Evolutionary conservation across 2,888 invertebrate genomes (phyloP).

Genomic region (Apamea epomidion): DNA sequence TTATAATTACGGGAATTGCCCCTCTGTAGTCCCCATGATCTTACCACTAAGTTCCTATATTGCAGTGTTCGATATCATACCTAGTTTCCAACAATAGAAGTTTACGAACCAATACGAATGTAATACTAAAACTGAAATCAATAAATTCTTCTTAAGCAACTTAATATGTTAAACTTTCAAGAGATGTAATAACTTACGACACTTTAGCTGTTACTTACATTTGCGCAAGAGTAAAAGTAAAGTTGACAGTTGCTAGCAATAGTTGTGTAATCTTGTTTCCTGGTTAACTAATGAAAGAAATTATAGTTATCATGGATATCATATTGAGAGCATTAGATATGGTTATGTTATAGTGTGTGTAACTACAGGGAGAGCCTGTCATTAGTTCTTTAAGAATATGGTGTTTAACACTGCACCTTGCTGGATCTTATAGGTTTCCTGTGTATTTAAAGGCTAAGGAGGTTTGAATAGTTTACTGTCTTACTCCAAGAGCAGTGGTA

Average conservation of each 20-base stretch:
- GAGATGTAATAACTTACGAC: constrained; percentile 39
- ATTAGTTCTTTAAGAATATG: constrained; percentile 15
- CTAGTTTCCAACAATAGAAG: constrained; percentile 13
- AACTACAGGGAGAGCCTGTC: not conserved
- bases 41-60: constrained; percentile 5
- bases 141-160: constrained; percentile 49
- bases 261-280: constrained; percentile 56
- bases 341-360: constrained; percentile 1
- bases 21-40: too few relatives aligned
- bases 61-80: not conserved
- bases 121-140: constrained; percentile 46
- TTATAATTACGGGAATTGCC: too few relatives aligned
- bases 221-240: constrained; percentile 57
- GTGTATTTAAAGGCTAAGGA: not conserved
- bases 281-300: constrained; percentile 54
- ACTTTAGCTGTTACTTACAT: constrained; percentile 41
- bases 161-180: constrained; percentile 46
- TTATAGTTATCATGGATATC: constrained; percentile 43
- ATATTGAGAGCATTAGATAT: constrained; percentile 21
- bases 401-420: not conserved
- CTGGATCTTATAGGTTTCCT: not conserved
- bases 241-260: constrained; percentile 39
- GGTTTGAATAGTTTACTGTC: not conserved
- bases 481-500: not conserved
- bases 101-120: constrained; percentile 25